Base-by-base conservation (phyloP, 2,797 vertebrate genomes). In the Tragelaphus eurycerus region DNA sequence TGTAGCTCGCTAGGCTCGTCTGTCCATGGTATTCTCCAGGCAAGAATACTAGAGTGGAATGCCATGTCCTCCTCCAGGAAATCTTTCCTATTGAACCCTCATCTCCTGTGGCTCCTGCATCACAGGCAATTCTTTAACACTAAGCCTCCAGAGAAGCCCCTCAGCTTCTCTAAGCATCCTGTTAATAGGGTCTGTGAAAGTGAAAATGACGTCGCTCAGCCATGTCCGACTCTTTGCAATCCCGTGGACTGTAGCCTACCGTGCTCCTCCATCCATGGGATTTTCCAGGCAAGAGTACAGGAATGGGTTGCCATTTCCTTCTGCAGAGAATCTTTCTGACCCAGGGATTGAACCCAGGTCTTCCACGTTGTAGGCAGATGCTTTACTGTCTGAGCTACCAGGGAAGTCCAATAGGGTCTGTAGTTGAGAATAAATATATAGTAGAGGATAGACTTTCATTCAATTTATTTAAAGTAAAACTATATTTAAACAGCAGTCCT, bases 361-460 rank as follows among this genome's bases (percentile, higher is more conserved):
- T 34, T 67, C n/a, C n/a, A 67, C 17, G 5, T 67, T 34, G n/a
- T 67, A 34, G n/a, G 64, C 64, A 67, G 64, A 34, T 1, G 3
- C 64, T 67, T 34, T 67, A 34, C 17, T 0, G 0, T 67, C n/a
- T 67, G 64, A 67, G 2, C 64, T 67, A 34, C n/a, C n/a, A 67
- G n/a, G 9, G n/a, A 34, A 34, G n/a, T 34, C n/a, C n/a, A 67
- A 97, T 96, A 96, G 94, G 71, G 86, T 97, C 93, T 98, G 85
- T 92, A 62, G 7, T 71, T 97, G 31, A 81, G 94, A 97, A 62
- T 90, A 96, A 94, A 96, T 96, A 81, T 79, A 89, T 1, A 93
- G 94, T 71, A 29, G 13, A 84, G 92, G 87, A 91, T 90, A 34
- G 38, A 86, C 21, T 43, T 93, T 15, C 64, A 60, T 95, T 89